Evolutionary conservation across 2,113 vertebrate species (phyloP), one percentile per base, ranked within the genome.

Genomic region (Podarcis raffonei): DNA sequence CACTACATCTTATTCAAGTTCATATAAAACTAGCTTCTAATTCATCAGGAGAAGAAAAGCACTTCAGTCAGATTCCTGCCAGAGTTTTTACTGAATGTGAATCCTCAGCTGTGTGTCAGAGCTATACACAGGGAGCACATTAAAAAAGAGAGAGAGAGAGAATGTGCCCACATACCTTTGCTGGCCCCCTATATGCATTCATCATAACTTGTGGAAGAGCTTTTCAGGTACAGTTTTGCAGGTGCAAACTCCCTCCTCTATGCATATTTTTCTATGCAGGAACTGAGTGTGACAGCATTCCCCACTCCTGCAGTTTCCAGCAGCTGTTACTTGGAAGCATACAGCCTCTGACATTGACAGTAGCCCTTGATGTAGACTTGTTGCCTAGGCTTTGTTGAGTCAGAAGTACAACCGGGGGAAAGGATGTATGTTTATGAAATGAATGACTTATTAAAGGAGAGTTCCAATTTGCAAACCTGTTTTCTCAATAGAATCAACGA

Each of bases 401-500:
- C 53, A 80, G 81, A 87, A 7, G 81, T 59, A 25, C 4, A 77
- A 69, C 86, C 80, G 22, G 71, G 0, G 48, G 77, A 59, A 84
- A 81, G 83, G 42, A 79, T 53, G 48, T 53, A 11, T 53, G 84
- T 1, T 53, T 66, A 53, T 53, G 48, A 37, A 48, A 62, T n/a
- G 16, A 82, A 62, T 39, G 89, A 68, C 5, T 42, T 66, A 72
- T 3, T 90, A 77, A 0, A 77, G 84, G 27, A 11, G 85, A 81
- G 6, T 15, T 12, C 62, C 42, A 32, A 3, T 18, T 37, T 27
- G 6, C 68, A 90, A 90, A 62, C 37, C 3, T 35, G 84, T 93
- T 86, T 95, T 85, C 71, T 79, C 92, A 96, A 77, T 92, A 99
- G 99, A 94, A 97, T 98, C 88, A 99, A 99, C 15, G 98, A 98